Base-by-base conservation (phyloP, 2,113 vertebrate species). In the Microcebus ravelobensis region DNA sequence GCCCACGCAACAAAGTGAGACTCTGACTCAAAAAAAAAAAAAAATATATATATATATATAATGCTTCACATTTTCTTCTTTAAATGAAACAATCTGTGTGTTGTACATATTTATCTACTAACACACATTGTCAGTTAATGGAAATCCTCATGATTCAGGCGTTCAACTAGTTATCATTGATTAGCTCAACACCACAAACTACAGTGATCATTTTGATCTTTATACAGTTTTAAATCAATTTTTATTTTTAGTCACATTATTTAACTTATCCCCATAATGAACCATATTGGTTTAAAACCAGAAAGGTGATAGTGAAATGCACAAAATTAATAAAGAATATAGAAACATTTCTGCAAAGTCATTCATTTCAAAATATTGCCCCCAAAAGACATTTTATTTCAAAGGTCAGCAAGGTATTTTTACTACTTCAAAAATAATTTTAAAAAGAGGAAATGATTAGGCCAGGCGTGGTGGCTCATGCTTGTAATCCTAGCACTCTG, bases 341-440 rank as follows among this genome's bases (percentile, higher is more conserved):
- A 79, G 36, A 59, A 89, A 80, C 79, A 73, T 25, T 90, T 91
- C 74, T 90, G 55, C 61, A 90, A 86, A 94, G 27, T 34, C 55
- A 79, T 59, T 14, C 55, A 79, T 59, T 14, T 80, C 55, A 82
- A 50, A 82, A 87, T 82, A 34, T 86, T 91, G 31, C 10, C 59
- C 59, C 59, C 31, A 87, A 73, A 34, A 88, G 39, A 88, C 34
- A 92, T 52, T 52, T 59, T 77, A 39, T 36, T 83, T 61, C 9
- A 91, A 96, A 91, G 50, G 50, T 55, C 31, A 92, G 25, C 23
- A 87, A 77, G 5, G 7, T 88, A 87, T 83, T 83, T 87, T 61
- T 42, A 73, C 73, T 50, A 87, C 61, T 91, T 90, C 31, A 84
- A 87, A 88, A 96, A 39, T 71, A 57, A 71, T 80, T 39, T 86